Evolutionary conservation across 2,113 vertebrate species (phyloP).

Genomic region (Podilymbus podiceps): DNA sequence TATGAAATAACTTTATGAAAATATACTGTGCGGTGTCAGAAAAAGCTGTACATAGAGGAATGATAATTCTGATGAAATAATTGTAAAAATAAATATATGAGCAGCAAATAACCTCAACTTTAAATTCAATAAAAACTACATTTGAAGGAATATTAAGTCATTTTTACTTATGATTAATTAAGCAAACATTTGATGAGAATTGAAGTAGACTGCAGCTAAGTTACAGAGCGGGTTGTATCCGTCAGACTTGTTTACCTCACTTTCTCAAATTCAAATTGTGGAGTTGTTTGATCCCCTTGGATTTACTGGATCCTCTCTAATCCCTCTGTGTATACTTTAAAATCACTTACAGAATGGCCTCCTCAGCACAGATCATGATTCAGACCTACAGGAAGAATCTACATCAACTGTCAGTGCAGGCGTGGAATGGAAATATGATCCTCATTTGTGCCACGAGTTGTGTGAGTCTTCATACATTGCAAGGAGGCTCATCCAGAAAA

Average conservation of each 20-base stretch:
- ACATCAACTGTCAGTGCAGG: background rate
- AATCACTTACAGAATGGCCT: background rate
- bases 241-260: background rate
- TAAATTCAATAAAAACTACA: background rate
- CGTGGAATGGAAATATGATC: background rate
- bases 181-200: background rate
- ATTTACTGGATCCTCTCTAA: background rate
- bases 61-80: background rate
- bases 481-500: background rate
- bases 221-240: background rate
- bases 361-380: background rate
- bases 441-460: rapidly evolving
- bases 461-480: background rate
- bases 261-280: background rate
- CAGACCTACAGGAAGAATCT: background rate
- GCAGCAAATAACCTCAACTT: background rate
- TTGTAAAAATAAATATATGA: background rate
- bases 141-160: background rate
- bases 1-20: background rate
- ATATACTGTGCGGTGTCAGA: background rate
- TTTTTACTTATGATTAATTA: background rate
- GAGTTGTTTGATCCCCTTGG: background rate
- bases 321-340: background rate
- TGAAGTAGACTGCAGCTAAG: background rate
- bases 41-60: background rate